A percentile compares a stretch with the other conserved stretches of the same genome.
Conservation (phyloP, 23 tunicate species). For the Botrylloides violaceus region DNA sequence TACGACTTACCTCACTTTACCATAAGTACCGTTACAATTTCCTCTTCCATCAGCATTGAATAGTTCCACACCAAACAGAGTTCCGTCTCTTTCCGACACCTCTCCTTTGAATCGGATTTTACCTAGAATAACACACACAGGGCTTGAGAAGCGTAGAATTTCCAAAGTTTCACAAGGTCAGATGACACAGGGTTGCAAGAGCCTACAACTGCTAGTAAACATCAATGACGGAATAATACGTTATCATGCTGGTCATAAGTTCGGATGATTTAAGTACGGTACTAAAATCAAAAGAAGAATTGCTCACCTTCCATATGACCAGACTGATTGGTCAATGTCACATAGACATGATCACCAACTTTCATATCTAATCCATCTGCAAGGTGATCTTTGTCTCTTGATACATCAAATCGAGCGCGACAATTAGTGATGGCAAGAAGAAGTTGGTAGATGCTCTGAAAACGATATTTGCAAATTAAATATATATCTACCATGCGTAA, state of each 20-base stretch:
- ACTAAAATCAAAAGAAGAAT: too few relatives aligned
- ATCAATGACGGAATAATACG: too few relatives aligned
- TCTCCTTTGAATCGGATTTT: conserved; percentile 61
- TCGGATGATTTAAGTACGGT: too few relatives aligned
- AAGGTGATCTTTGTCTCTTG: conserved; percentile 29
- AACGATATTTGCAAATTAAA: not conserved
- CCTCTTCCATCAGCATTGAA: conserved; percentile 59
- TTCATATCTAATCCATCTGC: conserved; percentile 76
- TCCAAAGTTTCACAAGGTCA: too few relatives aligned
- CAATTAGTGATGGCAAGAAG: conserved; percentile 73
- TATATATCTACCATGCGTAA: not conserved
- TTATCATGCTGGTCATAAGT: too few relatives aligned
- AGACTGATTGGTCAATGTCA: conserved; percentile 30
- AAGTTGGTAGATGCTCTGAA: conserved; percentile 33
- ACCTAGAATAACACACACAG: conserved; percentile 21
- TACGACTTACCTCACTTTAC: conserved; percentile 26
- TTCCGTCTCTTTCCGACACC: conserved; percentile 38
- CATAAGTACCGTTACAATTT: conserved; percentile 56
- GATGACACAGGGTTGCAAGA: too few relatives aligned
- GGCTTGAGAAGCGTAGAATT: too few relatives aligned
- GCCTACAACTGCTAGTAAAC: too few relatives aligned
- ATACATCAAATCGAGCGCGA: conserved; percentile 57
- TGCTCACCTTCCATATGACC: conserved; percentile 51
- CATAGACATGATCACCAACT: conserved; percentile 38
- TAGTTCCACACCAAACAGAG: conserved; percentile 70